Base-by-base conservation (phyloP, 2,113 vertebrate genomes). In the Cyanistes caeruleus region DNA sequence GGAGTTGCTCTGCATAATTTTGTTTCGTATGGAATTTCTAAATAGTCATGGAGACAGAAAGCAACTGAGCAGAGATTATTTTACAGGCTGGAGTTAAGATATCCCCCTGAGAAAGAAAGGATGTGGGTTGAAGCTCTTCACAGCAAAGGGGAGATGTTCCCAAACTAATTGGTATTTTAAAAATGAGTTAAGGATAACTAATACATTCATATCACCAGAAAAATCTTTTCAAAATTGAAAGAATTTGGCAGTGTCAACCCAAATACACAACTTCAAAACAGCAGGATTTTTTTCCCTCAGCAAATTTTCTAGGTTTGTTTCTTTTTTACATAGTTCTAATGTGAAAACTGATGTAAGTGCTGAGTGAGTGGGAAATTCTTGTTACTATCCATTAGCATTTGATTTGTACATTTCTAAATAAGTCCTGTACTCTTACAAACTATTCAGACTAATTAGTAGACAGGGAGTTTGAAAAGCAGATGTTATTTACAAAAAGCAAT, bases 401-500 rank as follows among this genome's bases (percentile, higher is more conserved):
- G 91, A 95, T 93, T 95, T 94, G 68, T 95, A 84, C 51, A 23
- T 93, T 92, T 86, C 76, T 85, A 88, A 90, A 77, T 86, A 92
- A 91, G 39, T 86, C 44, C 64, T 62, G 28, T 55, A 58, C 56
- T 73, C 41, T 78, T 82, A 72, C 41, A 97, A 95, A 84, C 0
- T 4, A 92, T 84, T 86, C 79, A 73, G 83, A 79, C 72, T 97
- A 95, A 96, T 97, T 94, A 96, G 79, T 64, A 94, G 93, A 95
- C 59, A 69, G 51, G 68, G 83, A 96, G 74, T 94, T 95, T 90
- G 67, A 93, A 95, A 97, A 96, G 82, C 97, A 97, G 94, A 95
- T 97, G 95, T 96, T 97, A 97, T 97, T 96, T 97, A 96, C 91
- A 72, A 93, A 92, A 95, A 69, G 59, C 24, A 3, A 82, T 60